Percentiles rank a stretch among this genome's conserved stretches.
Conservation (phyloP, 2,888 invertebrate genomes). For the Drosophila cognata region DNA sequence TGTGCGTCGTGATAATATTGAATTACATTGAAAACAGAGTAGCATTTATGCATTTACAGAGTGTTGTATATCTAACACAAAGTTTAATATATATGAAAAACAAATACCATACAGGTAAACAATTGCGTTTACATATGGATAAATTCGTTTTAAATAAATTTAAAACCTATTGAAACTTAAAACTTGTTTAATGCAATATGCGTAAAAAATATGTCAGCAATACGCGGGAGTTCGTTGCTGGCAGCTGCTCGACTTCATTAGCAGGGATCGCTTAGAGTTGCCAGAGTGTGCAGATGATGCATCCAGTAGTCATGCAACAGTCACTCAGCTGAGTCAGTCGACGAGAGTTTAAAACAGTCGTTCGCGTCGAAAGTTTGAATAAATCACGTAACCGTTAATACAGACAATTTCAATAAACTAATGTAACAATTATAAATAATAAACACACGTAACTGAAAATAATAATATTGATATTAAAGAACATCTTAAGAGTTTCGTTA, state of each 20-base stretch:
- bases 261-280: neutral
- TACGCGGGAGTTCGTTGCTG: neutral
- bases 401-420: neutral
- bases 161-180: neutral
- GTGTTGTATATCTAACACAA: neutral
- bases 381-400: neutral
- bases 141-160: neutral
- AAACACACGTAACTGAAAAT: neutral
- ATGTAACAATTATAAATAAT: neutral
- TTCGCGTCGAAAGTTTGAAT: neutral
- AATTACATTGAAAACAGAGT: neutral
- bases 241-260: neutral
- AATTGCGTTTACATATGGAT: neutral
- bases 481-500: neutral
- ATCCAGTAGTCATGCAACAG: neutral
- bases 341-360: neutral
- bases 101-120: neutral
- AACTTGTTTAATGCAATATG: neutral
- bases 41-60: neutral
- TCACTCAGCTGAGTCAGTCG: neutral
- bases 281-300: neutral
- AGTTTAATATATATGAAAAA: neutral
- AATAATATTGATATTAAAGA: neutral
- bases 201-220: neutral
- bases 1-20: neutral